These are phyloP conservation scores for Hypanus sabinus DNA, from an alignment of 2,113 vertebrate genomes.

Conservation along the genomic window DNA sequence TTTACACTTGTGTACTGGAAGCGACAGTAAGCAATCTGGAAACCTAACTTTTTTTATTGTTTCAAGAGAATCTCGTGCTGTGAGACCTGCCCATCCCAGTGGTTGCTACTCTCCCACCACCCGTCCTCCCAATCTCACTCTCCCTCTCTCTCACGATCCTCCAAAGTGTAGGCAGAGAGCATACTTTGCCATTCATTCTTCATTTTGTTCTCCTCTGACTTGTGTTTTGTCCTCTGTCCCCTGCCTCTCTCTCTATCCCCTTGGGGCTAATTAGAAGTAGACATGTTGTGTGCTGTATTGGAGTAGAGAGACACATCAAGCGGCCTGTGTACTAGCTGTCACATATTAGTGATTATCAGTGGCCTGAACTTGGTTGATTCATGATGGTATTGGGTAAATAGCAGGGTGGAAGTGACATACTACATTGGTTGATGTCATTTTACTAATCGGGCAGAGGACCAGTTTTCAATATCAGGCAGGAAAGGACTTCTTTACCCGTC, in stretches of 20 bases:
- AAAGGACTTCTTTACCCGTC: not conserved
- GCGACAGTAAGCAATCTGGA: no score
- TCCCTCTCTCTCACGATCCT: no score
- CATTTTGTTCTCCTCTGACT: not conserved
- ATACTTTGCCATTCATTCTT: not conserved
- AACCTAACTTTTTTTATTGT: no score
- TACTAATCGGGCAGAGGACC: not conserved
- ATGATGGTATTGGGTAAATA: not conserved
- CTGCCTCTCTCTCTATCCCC: not conserved
- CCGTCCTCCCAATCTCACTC: no score
- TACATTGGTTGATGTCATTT: not conserved
- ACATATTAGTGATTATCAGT: not conserved
- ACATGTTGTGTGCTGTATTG: not conserved
- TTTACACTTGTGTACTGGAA: no score
- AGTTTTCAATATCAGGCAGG: not conserved
- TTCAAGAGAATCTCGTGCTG: no score
- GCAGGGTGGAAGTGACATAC: not conserved
- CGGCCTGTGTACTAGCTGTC: not conserved
- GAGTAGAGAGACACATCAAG: not conserved
- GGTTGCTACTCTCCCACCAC: no score
- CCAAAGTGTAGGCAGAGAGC: not conserved
- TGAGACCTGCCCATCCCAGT: no score
- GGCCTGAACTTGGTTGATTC: not conserved
- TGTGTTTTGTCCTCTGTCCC: not conserved
- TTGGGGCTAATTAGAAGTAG: slow-evolving; percentile 8